phyloP scores from a whole-genome alignment of 2,797 vertebrate species.

The Neomorphus geoffroyi region DNA sequence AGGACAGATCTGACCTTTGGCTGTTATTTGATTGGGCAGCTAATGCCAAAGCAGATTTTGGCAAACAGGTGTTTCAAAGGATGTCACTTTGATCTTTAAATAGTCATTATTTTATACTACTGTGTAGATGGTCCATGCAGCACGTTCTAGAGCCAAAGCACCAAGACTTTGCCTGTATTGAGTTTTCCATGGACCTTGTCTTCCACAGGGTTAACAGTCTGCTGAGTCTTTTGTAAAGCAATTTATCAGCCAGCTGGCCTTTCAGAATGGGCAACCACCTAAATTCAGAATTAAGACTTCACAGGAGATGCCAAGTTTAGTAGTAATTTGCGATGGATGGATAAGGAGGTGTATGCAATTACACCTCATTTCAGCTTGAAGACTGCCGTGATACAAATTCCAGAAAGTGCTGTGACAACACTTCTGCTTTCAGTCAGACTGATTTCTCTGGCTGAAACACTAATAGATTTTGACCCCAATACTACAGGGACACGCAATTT shows the following conservation, averaged over 20 bases:
- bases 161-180: not conserved
- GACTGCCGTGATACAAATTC: not conserved
- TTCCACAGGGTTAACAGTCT: not conserved
- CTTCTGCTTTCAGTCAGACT: not conserved
- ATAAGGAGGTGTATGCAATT: not conserved
- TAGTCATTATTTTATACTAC: constrained; percentile 48
- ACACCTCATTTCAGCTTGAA: not conserved
- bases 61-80: constrained; percentile 60
- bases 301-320: not conserved
- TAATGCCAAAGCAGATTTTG: constrained; percentile 22
- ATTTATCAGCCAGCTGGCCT: constrained; percentile 28
- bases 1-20: constrained; percentile 51
- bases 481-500: not conserved
- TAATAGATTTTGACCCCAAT: not conserved
- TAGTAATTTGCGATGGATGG: not conserved
- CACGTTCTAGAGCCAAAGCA: constrained; percentile 15
- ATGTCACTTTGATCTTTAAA: constrained; percentile 58
- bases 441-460: not conserved
- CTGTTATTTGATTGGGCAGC: constrained; percentile 37
- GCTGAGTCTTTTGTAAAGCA: not conserved
- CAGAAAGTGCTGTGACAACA: not conserved
- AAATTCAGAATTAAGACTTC: not conserved
- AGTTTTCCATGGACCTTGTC: constrained; percentile 35
- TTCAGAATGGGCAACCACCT: not conserved
- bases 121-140: not conserved